Percentiles rank a stretch among this genome's conserved stretches.
Evolutionary conservation across 2,888 invertebrate genomes (phyloP).

Genomic region (Phyllotreta striolata): DNA sequence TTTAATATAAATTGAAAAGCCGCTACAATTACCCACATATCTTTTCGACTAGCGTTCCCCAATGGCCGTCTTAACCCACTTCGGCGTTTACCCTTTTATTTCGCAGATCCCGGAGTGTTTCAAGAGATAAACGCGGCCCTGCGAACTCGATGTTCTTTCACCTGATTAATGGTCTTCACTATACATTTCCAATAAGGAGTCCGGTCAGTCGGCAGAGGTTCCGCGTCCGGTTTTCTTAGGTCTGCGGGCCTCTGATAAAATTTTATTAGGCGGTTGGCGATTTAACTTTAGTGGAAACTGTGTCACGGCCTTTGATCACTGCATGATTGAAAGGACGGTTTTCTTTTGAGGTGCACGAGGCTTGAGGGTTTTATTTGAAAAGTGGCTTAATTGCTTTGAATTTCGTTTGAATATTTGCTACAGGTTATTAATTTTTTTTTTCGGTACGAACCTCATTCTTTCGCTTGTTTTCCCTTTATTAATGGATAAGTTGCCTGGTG

Average conservation of each 20-base stretch:
- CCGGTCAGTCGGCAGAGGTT: conserved; percentile 12
- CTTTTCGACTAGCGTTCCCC: neutral
- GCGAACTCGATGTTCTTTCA: conserved; percentile 10
- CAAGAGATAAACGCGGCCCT: conserved; percentile 11
- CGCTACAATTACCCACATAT: neutral
- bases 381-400: too few relatives aligned
- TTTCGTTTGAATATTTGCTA: too few relatives aligned
- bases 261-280: conserved; percentile 6
- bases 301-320: neutral
- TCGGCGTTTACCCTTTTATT: conserved; percentile 11
- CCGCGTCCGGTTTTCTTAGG: neutral
- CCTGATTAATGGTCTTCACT: conserved; percentile 12
- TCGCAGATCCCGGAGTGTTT: conserved; percentile 9
- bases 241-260: conserved; percentile 10
- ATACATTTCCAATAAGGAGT: conserved; percentile 13
- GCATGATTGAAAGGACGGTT: neutral
- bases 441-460: too few relatives aligned
- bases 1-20: too few relatives aligned
- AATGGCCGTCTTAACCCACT: conserved; percentile 18
- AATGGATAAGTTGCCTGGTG: too few relatives aligned
- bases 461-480: too few relatives aligned
- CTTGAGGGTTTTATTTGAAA: too few relatives aligned
- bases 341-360: too few relatives aligned
- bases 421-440: too few relatives aligned
- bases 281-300: conserved; percentile 8